Evolutionary conservation across 2,797 vertebrate genomes (phyloP), one percentile per base, ranked within the genome.

Genomic region (Acipenser transmontanus): DNA sequence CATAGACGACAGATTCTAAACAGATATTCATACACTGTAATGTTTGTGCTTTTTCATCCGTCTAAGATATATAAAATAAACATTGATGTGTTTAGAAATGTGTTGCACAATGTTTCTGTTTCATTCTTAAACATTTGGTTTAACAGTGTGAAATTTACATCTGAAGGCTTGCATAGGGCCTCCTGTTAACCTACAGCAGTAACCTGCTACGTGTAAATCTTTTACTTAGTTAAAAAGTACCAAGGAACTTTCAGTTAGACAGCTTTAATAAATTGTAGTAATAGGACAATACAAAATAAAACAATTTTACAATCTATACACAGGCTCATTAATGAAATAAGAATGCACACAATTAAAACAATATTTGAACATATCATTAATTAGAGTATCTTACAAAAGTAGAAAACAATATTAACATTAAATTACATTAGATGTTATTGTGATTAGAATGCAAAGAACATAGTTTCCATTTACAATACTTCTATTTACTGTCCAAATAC

Each of bases 361-460:
- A 54, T 54, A 9, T 54, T 6, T 54, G 8, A 5, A 9, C 47
- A 14, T 12, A 20, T 34, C 7, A 14, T n/a, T 13, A 61, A 34
- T 61, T 61, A 61, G 60, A 61, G 34, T 61, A 61, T 61, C 9
- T 61, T 61, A 61, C 17, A 34, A 61, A 8, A 47, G 60, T 61
- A 9, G 34, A n/a, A 61, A 8, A 61, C 3, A 17, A 10, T 34
- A 34, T 8, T 34, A 61, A n/a, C 17, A 34, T 61, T 61, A 61
- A 61, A 61, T 61, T 61, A 61, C 8, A 61, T 61, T 61, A 2
- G 9, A 54, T 61, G 60, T 61, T 20, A 61, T 4, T 8, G 13
- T 61, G 60, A 61, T 61, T 47, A 20, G 10, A 61, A 9, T 34
- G 34, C 17, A 61, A 61, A 61, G 17, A 11, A 57, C 9, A 57